Percentiles rank a stretch among this genome's conserved stretches.
Conservation (phyloP, 2,888 invertebrate genomes). For the Dryomyza anilis region DNA sequence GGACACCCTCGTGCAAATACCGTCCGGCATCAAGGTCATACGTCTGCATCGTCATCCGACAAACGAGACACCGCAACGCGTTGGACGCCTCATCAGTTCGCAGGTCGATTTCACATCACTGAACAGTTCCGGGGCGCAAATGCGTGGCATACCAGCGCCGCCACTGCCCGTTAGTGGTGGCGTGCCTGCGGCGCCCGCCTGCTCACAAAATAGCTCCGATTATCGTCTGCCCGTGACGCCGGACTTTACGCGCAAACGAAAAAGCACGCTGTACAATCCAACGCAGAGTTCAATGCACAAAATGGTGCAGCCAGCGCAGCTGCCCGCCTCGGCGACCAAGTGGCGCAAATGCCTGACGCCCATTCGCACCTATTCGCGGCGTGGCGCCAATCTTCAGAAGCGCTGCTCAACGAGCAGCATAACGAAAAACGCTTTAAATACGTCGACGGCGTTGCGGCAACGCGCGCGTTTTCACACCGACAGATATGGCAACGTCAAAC, state of each 20-base stretch:
- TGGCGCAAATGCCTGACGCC: constrained; percentile 48
- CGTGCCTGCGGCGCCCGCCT: not conserved
- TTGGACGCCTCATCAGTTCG: constrained; percentile 24
- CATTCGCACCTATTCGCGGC: constrained; percentile 47
- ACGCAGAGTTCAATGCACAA: not conserved
- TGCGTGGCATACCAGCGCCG: not conserved
- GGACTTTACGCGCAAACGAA: constrained; percentile 12
- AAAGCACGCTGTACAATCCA: not conserved
- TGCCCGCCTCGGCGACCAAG: constrained; percentile 25
- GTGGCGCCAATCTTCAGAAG: constrained; percentile 7
- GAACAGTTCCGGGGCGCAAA: not conserved
- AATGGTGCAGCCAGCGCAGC: not conserved
- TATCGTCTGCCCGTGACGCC: constrained; percentile 29
- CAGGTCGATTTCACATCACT: not conserved
- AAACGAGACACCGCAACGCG: constrained; percentile 26
- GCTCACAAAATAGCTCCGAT: not conserved
- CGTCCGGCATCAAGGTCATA: constrained; percentile 22
- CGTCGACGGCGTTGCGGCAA: not conserved
- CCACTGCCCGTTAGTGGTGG: not conserved
- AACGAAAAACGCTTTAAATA: constrained; percentile 3
- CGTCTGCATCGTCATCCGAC: constrained; percentile 32
- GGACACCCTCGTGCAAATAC: constrained; percentile 20
- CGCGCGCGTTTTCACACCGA: not conserved
- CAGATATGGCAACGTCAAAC: constrained; percentile 16
- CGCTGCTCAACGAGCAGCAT: not conserved